Evolutionary conservation across 2,888 invertebrate species (phyloP), one percentile per base, ranked within the genome.

Genomic region (Panopea generosa): DNA sequence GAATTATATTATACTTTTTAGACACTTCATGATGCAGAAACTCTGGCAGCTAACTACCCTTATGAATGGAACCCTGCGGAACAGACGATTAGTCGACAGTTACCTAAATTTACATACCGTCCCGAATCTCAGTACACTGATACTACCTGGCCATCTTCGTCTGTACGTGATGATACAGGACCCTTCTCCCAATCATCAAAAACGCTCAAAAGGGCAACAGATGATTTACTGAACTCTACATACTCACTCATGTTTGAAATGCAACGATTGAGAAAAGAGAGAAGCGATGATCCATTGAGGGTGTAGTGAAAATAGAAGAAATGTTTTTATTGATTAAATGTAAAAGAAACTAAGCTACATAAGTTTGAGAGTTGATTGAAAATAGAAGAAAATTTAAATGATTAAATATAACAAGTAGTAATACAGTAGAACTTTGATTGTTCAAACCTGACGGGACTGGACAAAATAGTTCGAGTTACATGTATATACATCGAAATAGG

Each of bases 11-110:
- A 6, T 45, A 24, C 20, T 27, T 77, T 77, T n/a, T 80, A 90
- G 90, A 90, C 89, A 0, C 53, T 90, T 50, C 84, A 86, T 18
- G 90, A 89, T 63, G 90, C 90, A 27, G 90, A 90, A 61, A 84
- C 72, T 29, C 70, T 86, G n/a, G 89, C 90, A 1, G 70, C 79
- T n/a, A 85, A 82, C 49, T 86, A 73, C 57, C 84, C 85, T 0
- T 84, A 83, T 26, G 78, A 82, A 6, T 86, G 83, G 82, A 68
- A 82, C 24, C 72, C 85, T 0, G 45, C 67, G 0, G 72, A 75
- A n/a, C 79, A 80, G 47, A 61, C 75, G 0, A 74, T 84, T 16
- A 62, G 77, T 24, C 68, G 74, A 26, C 83, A 84, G 14, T 29
- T 71, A 1, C 77, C 79, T 1, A 68, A 59, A 43, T 74, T 67